Conservation (phyloP, 2,113 vertebrate genomes). For the Lycocorax pyrrhopterus region DNA sequence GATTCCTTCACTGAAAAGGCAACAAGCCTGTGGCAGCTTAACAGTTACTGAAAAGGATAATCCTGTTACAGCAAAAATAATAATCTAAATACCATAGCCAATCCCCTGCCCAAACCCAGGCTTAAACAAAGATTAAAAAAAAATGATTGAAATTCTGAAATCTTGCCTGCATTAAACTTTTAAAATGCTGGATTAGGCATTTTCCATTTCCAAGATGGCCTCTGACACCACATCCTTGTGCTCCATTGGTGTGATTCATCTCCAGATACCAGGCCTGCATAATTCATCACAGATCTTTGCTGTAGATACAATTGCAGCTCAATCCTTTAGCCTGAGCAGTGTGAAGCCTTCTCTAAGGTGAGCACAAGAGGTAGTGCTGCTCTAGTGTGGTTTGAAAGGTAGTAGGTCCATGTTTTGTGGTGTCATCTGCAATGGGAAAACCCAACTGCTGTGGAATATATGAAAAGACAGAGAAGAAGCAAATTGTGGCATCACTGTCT, state of each 20-base stretch:
- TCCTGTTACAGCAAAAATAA: slow-evolving; percentile 38
- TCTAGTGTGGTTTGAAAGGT: neutral
- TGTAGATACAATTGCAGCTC: neutral
- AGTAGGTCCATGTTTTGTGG: neutral
- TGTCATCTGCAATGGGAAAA: neutral
- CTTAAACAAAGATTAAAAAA: slow-evolving; percentile 1
- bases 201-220: slow-evolving; percentile 3
- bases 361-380: neutral
- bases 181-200: neutral
- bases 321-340: neutral
- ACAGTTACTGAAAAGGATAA: slow-evolving; percentile 46
- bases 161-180: neutral
- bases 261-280: neutral
- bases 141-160: slow-evolving; percentile 33
- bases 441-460: neutral
- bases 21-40: neutral
- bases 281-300: neutral
- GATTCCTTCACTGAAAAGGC: slow-evolving; percentile 5
- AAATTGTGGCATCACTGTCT: neutral
- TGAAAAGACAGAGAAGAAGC: neutral
- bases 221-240: neutral
- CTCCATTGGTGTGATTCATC: neutral
- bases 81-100: slow-evolving; percentile 40
- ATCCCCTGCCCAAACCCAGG: neutral
- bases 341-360: neutral